Evolutionary conservation across 2,797 vertebrate genomes (phyloP).

Genomic region (Anguilla pacifica): DNA sequence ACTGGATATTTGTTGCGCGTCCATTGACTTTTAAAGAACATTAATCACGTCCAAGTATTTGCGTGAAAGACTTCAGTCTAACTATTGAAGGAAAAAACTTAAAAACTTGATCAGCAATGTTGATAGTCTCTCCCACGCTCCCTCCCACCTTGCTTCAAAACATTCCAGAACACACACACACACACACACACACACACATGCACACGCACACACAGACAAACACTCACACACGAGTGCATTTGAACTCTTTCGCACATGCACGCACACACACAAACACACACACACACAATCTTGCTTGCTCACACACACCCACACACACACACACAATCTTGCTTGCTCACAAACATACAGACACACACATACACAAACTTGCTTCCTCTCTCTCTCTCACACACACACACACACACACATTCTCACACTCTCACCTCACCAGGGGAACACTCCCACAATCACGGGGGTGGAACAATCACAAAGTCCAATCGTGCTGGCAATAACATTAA

Average conservation of each 20-base stretch:
- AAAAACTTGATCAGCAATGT: neutral
- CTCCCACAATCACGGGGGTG: neutral
- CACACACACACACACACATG: neutral
- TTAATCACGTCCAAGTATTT: no score
- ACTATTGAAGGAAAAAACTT: neutral
- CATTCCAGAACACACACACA: neutral
- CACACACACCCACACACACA: neutral
- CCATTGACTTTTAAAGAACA: neutral
- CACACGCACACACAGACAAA: neutral
- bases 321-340: no score
- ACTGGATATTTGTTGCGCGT: neutral
- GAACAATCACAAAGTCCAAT: conserved; percentile 6
- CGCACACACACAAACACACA: neutral
- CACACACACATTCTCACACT: neutral
- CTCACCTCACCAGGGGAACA: conserved; percentile 15
- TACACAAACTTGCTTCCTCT: neutral
- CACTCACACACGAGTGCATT: neutral
- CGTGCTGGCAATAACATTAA: conserved; percentile 21
- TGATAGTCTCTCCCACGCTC: neutral
- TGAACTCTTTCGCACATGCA: neutral
- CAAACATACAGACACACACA: neutral
- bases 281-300: neutral
- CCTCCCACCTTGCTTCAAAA: neutral
- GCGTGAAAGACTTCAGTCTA: neutral
- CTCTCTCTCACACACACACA: neutral